Evolutionary conservation across 2,888 invertebrate species (phyloP).

Genomic region (Rotaria sp.): DNA sequence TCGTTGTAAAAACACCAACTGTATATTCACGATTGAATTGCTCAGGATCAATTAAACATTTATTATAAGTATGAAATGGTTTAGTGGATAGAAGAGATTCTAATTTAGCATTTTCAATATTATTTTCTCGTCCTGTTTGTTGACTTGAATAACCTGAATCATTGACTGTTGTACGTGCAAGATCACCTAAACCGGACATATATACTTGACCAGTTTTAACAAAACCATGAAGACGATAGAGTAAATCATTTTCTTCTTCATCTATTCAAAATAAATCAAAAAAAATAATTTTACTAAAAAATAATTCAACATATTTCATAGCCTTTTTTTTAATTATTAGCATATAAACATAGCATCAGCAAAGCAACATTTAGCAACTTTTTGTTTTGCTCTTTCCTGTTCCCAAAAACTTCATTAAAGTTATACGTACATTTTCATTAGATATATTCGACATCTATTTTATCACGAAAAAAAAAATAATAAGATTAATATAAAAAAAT

Average conservation of each 20-base stretch:
- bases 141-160: slow-evolving; percentile 28
- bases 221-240: slow-evolving; percentile 9
- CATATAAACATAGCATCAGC: neutral
- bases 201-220: neutral
- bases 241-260: slow-evolving; percentile 12
- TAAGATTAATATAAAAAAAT: no score
- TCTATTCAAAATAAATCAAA: neutral
- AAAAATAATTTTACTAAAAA: neutral
- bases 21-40: slow-evolving; percentile 23
- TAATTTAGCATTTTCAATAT: neutral
- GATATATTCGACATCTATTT: neutral
- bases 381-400: neutral
- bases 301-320: no score
- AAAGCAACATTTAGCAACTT: neutral
- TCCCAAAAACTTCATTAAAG: neutral
- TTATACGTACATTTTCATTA: neutral
- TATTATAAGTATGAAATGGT: neutral
- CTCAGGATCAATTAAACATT: neutral
- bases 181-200: neutral
- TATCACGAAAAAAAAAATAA: neutral
- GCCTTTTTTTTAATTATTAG: neutral
- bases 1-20: neutral
- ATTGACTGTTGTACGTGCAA: neutral
- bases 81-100: neutral
- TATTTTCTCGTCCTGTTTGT: neutral